Percentiles rank a stretch among this genome's conserved stretches.
Conservation (phyloP, 2,888 invertebrate genomes). For the Abscondita cerata region DNA sequence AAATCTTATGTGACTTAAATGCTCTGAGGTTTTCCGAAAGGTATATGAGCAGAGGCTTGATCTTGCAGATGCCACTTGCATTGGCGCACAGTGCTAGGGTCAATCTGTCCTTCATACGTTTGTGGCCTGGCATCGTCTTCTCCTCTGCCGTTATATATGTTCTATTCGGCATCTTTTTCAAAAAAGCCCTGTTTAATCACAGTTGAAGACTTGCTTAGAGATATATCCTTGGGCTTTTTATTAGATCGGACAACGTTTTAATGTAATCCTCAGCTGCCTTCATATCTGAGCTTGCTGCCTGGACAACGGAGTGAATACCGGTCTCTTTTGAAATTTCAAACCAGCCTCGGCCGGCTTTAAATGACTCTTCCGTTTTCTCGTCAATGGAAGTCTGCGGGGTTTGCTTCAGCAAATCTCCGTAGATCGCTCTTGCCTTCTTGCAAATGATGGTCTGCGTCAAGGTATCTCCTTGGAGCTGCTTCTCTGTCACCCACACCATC, state of each 20-base stretch:
- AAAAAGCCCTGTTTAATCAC: conserved; percentile 28
- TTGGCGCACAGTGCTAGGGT: conserved; percentile 42
- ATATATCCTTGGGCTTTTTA: conserved; percentile 36
- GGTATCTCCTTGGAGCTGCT: conserved; percentile 33
- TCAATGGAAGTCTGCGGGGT: conserved; percentile 25
- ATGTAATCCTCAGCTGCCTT: conserved; percentile 34
- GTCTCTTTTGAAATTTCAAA: too few species aligned
- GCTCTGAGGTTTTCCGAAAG: conserved; percentile 40
- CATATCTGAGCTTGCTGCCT: conserved; percentile 34
- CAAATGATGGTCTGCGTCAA: too few species aligned
- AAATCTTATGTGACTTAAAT: conserved; percentile 33
- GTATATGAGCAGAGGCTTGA: conserved; percentile 44
- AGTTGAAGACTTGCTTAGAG: conserved; percentile 40
- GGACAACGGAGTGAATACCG: too few species aligned
- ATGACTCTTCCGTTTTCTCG: conserved; percentile 30
- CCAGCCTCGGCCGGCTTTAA: conserved; percentile 42
- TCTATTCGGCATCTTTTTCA: conserved; percentile 40
- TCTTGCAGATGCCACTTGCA: conserved; percentile 43
- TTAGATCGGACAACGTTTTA: conserved; percentile 34
- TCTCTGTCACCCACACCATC: conserved; percentile 38
- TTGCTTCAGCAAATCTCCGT: conserved; percentile 34
- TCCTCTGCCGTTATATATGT: conserved; percentile 43
- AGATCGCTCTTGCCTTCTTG: conserved; percentile 36
- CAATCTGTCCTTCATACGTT: conserved; percentile 44
- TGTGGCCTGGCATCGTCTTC: conserved; percentile 44